phyloP scores from a whole-genome alignment of 1,140 invertebrate species.

The Anastrepha ludens region DNA sequence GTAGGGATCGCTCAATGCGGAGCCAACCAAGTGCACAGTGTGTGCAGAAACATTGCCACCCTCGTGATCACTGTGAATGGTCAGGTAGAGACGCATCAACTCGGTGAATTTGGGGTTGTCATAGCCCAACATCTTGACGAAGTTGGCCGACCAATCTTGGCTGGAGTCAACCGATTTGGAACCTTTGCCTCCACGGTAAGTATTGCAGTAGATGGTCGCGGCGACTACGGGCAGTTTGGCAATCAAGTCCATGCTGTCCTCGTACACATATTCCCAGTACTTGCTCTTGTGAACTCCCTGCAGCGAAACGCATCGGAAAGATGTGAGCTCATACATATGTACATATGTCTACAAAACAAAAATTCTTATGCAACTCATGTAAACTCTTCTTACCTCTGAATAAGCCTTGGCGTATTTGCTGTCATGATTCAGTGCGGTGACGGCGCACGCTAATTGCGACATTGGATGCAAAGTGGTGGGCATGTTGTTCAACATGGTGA shows the following conservation, averaged over 20 bases:
- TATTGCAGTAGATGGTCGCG: conserved; percentile 94
- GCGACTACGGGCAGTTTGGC: conserved; percentile 96
- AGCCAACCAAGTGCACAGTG: conserved; percentile 95
- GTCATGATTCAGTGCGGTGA: conserved; percentile 94
- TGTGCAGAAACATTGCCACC: conserved; percentile 97
- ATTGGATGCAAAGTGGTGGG: conserved; percentile 96
- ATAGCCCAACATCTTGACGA: conserved; percentile 94
- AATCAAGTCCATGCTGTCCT: conserved; percentile 97
- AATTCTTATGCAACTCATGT: too few relatives aligned
- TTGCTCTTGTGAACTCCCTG: conserved; percentile 72
- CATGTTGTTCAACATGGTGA: conserved; percentile 96
- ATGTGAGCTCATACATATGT: too few relatives aligned
- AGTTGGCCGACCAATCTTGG: conserved; percentile 97
- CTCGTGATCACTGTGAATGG: conserved; percentile 97
- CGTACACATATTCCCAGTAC: conserved; percentile 86
- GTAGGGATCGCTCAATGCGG: conserved; percentile 95
- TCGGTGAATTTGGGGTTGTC: conserved; percentile 91
- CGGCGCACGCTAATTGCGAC: conserved; percentile 95
- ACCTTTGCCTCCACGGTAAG: conserved; percentile 89
- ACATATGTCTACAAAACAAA: too few relatives aligned
- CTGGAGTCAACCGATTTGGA: conserved; percentile 91
- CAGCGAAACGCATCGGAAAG: neutral
- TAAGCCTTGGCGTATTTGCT: conserved; percentile 96
- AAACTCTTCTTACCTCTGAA: conserved; percentile 75
- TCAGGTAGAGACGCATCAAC: conserved; percentile 95